These are phyloP conservation scores for Sphinx pinastri DNA, from an alignment of 2,888 invertebrate genomes.

Conservation along the genomic window DNA sequence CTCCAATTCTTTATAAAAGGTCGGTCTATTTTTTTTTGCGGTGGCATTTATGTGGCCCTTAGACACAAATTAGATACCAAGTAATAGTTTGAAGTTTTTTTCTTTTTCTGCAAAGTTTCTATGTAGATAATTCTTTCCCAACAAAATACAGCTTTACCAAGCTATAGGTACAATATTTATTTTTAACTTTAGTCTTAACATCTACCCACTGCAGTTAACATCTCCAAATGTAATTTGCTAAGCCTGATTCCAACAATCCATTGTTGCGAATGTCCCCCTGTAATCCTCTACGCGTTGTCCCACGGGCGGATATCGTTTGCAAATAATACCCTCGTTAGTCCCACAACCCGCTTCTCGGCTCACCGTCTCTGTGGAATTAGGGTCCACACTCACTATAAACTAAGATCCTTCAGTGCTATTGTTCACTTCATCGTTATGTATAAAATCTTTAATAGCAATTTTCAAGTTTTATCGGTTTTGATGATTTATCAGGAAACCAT, in stretches of 20 bases:
- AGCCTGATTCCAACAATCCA: too few relatives aligned
- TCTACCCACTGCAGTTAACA: too few relatives aligned
- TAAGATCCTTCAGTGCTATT: neutral
- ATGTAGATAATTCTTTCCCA: too few relatives aligned
- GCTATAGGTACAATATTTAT: too few relatives aligned
- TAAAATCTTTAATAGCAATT: neutral
- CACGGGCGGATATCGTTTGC: neutral
- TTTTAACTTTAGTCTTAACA: too few relatives aligned
- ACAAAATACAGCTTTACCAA: too few relatives aligned
- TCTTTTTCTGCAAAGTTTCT: neutral
- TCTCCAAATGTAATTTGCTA: too few relatives aligned
- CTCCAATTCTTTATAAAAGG: neutral
- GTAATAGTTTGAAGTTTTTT: too few relatives aligned
- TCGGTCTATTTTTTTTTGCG: neutral
- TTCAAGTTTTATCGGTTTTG: too few relatives aligned
- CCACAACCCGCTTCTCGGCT: neutral
- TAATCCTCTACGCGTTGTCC: neutral
- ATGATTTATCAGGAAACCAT: too few relatives aligned
- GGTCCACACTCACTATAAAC: neutral
- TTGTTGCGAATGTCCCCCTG: neutral
- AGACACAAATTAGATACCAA: too few relatives aligned
- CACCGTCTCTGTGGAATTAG: neutral
- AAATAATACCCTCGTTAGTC: constrained; percentile 11
- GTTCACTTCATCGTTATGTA: neutral
- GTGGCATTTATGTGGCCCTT: too few relatives aligned